Percentiles rank a stretch among this genome's conserved stretches.
Evolutionary conservation across 2,797 vertebrate species (phyloP).

Genomic region (Pantherophis alleghaniensis): DNA sequence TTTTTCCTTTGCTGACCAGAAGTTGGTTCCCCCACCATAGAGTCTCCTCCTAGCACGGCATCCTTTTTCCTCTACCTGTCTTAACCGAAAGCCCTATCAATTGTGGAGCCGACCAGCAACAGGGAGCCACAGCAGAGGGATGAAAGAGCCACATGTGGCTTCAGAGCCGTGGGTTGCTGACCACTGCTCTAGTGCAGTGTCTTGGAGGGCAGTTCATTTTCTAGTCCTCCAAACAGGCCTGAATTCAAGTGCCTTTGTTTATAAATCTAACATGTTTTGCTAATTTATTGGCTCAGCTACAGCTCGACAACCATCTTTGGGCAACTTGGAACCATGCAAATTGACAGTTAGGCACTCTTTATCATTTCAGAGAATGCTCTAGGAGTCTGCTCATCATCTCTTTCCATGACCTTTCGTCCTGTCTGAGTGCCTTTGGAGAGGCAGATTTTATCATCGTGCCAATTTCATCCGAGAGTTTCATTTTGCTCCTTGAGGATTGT

Average conservation of each 20-base stretch:
- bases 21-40: too few relatives aligned
- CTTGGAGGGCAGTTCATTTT: neutral
- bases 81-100: too few relatives aligned
- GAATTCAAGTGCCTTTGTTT: neutral
- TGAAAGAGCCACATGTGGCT: too few relatives aligned
- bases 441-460: neutral
- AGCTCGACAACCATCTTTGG: neutral
- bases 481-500: neutral
- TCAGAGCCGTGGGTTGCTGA: too few relatives aligned
- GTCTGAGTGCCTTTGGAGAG: neutral
- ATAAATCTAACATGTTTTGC: neutral
- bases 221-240: neutral
- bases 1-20: too few relatives aligned
- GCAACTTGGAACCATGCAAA: neutral
- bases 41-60: too few relatives aligned
- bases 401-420: neutral
- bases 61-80: too few relatives aligned
- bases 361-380: neutral
- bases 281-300: neutral
- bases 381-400: neutral
- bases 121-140: too few relatives aligned
- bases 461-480: neutral
- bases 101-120: too few relatives aligned
- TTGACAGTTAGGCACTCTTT: neutral
- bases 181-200: too few relatives aligned